These are phyloP conservation scores for Branchipolynoe longqiensis DNA, from an alignment of 2,888 invertebrate genomes.

Conservation along the genomic window DNA sequence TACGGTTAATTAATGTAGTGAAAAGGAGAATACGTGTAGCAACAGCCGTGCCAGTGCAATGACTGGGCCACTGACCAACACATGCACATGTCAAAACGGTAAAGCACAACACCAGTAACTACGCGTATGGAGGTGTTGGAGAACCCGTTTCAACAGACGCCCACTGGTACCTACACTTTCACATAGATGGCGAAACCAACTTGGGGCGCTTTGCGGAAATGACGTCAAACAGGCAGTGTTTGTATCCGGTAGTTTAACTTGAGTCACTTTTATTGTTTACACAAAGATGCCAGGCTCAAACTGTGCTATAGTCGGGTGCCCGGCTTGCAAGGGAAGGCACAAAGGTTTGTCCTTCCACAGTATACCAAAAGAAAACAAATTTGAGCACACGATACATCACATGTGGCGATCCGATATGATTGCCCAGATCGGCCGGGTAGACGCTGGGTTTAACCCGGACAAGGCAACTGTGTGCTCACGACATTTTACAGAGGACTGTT, in stretches of 20 bases:
- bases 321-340: background rate
- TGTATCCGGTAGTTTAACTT: background rate
- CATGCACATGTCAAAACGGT: no score
- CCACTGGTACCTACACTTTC: background rate
- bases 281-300: background rate
- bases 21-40: no score
- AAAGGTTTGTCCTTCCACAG: slow-evolving; percentile 10
- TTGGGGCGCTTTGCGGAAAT: background rate
- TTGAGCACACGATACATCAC: background rate
- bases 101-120: no score
- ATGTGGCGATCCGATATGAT: background rate
- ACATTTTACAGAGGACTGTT: slow-evolving; percentile 15
- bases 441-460: background rate
- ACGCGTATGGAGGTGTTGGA: background rate
- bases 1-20: no score
- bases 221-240: background rate
- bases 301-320: background rate
- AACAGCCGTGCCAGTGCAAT: no score
- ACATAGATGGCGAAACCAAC: background rate
- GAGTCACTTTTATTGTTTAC: background rate
- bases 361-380: no score
- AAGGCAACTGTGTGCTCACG: background rate
- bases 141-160: background rate
- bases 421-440: background rate
- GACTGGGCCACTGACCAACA: no score